A percentile compares a stretch with the other conserved stretches of the same genome.
These are phyloP conservation scores for Tenodera sinensis DNA, from an alignment of 2,888 invertebrate genomes.

Conservation along the genomic window DNA sequence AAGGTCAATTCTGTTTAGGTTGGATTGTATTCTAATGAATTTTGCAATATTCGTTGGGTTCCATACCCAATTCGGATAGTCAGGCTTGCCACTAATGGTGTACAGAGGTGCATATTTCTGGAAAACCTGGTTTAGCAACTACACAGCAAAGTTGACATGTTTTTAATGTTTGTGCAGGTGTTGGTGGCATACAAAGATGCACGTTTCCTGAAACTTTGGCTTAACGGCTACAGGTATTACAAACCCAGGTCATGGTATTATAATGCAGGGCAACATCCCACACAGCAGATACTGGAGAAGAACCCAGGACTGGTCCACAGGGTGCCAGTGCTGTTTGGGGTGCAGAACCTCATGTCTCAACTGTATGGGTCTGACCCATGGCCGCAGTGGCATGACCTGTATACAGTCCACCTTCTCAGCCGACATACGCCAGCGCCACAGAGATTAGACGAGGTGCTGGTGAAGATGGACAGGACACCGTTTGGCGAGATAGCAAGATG, in stretches of 20 bases:
- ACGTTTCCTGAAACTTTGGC: slow-evolving; percentile 41
- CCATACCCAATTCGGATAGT: too few species aligned
- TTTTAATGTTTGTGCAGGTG: slow-evolving; percentile 33
- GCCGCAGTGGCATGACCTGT: slow-evolving; percentile 39
- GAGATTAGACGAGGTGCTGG: slow-evolving; percentile 34
- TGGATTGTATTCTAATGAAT: too few species aligned
- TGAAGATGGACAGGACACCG: slow-evolving; percentile 34
- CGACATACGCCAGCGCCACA: slow-evolving; percentile 38
- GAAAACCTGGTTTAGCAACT: too few species aligned
- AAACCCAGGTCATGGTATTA: slow-evolving; percentile 43
- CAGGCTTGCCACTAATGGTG: too few species aligned
- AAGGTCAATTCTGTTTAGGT: too few species aligned
- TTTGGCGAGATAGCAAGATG: slow-evolving; percentile 40
- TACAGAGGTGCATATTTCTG: too few species aligned
- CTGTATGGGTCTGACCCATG: slow-evolving; percentile 38
- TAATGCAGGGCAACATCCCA: slow-evolving; percentile 45
- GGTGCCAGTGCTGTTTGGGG: slow-evolving; percentile 41
- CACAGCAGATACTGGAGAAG: slow-evolving; percentile 39
- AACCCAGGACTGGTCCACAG: slow-evolving; percentile 42
- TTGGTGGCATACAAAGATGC: slow-evolving; percentile 42
- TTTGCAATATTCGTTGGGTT: too few species aligned
- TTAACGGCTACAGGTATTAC: slow-evolving; percentile 42
- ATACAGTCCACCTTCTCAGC: slow-evolving; percentile 42
- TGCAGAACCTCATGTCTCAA: slow-evolving; percentile 40
- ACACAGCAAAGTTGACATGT: too few species aligned